phyloP scores from a whole-genome alignment of 2,797 vertebrate genomes.

The Artibeus jamaicensis region DNA sequence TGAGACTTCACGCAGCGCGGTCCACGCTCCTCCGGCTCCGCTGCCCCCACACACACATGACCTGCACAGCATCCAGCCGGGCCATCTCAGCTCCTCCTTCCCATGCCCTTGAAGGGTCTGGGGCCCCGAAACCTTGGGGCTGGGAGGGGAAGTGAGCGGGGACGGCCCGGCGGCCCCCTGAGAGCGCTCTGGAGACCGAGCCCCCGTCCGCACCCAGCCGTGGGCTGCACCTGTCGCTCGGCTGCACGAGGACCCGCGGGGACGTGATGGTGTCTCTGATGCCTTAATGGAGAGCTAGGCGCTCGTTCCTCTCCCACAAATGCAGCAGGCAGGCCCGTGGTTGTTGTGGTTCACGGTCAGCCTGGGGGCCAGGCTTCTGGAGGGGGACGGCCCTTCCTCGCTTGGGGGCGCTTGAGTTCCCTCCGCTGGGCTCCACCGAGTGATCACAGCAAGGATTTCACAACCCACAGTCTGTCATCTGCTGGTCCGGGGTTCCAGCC shows the following conservation, averaged over 20 bases:
- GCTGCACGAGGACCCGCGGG: background rate
- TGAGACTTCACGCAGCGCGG: constrained; percentile 81
- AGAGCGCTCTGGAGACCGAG: background rate
- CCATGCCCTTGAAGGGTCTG: constrained; percentile 62
- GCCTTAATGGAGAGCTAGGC: background rate
- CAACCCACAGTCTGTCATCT: fast-evolving
- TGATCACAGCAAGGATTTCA: background rate
- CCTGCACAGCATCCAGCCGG: constrained; percentile 25
- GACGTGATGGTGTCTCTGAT: background rate
- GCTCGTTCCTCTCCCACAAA: background rate
- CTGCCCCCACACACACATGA: constrained; percentile 15
- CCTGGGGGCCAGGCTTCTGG: background rate
- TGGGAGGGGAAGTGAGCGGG: background rate
- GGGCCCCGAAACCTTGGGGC: constrained; percentile 57
- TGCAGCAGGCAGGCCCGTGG: background rate
- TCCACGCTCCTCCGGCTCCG: constrained; percentile 65
- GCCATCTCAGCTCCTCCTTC: constrained; percentile 58
- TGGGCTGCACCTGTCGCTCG: background rate
- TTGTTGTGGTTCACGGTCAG: background rate
- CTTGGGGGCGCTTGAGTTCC: background rate
- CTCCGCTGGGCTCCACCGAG: background rate
- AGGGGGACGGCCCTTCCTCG: background rate
- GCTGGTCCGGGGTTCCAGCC: background rate
- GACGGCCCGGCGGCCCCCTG: background rate
- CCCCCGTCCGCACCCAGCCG: background rate